phyloP scores from a whole-genome alignment of 1,140 invertebrate species.

The Acromyrmex heyeri region DNA sequence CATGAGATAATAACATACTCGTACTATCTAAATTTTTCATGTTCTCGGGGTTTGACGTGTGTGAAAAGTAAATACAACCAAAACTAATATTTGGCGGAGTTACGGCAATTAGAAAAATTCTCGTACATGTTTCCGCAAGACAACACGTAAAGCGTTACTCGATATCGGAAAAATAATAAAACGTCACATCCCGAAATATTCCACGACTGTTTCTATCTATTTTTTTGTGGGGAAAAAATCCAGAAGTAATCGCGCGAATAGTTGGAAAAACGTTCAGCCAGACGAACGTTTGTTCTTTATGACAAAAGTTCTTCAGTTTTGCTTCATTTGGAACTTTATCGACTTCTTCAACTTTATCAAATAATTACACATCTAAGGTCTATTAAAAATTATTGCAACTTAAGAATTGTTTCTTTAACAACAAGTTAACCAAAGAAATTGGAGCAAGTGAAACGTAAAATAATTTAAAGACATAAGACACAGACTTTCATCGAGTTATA shows the following conservation, averaged over 20 bases:
- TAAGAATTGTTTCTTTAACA: neutral
- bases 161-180: conserved; percentile 53
- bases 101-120: conserved; percentile 55
- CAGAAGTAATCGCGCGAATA: conserved; percentile 3
- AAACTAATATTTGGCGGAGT: conserved; percentile 50
- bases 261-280: neutral
- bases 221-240: conserved; percentile 15
- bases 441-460: neutral
- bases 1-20: conserved; percentile 36
- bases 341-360: neutral
- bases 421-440: neutral
- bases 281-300: conserved; percentile 16
- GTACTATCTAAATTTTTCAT: conserved; percentile 13
- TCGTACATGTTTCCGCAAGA: conserved; percentile 25
- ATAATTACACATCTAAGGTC: neutral
- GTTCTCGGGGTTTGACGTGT: neutral
- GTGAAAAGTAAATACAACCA: conserved; percentile 24
- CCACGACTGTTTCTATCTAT: conserved; percentile 25
- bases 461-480: neutral
- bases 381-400: conserved; percentile 4
- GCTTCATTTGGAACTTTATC: neutral
- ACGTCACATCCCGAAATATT: conserved; percentile 9
- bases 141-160: conserved; percentile 25
- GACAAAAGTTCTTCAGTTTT: neutral
- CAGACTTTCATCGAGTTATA: neutral